Evolutionary conservation across 2,797 vertebrate genomes (phyloP).

Genomic region (Xenopus petersii): DNA sequence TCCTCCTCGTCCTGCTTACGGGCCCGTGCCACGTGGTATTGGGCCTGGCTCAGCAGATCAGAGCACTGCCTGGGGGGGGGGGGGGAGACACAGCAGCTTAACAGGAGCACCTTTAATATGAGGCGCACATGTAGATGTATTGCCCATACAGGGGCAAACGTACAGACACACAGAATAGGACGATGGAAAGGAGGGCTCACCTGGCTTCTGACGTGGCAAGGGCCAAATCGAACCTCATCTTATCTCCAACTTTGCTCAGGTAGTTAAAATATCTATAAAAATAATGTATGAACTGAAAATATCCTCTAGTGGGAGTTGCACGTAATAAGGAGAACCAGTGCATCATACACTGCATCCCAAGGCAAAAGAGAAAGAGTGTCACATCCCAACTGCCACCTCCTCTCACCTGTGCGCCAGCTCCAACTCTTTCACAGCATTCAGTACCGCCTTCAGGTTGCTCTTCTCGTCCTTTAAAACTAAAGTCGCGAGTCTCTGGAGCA

Average conservation of each 20-base stretch:
- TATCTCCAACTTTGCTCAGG: conserved; percentile 96
- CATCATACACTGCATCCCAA: too few species aligned
- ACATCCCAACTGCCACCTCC: too few species aligned
- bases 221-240: conserved; percentile 97
- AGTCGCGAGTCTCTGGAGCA: conserved; percentile 94
- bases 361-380: too few species aligned
- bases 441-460: conserved; percentile 95
- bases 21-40: conserved; percentile 94
- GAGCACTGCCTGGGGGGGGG: conserved; percentile 84
- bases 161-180: too few species aligned
- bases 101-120: too few species aligned
- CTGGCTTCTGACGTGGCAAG: conserved; percentile 95
- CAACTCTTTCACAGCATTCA: conserved; percentile 96
- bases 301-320: too few species aligned
- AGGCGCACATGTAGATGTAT: too few species aligned
- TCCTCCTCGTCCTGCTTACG: conserved; percentile 98
- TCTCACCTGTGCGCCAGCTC: conserved; percentile 90
- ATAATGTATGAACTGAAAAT: too few species aligned
- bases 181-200: conserved; percentile 63
- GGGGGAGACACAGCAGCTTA: neutral
- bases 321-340: too few species aligned
- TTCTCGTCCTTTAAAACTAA: conserved; percentile 97
- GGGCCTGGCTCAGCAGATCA: conserved; percentile 94
- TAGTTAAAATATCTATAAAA: conserved; percentile 91
- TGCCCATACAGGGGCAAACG: too few species aligned